Evolutionary conservation across 2,113 vertebrate species (phyloP), one percentile per base, ranked within the genome.

Genomic region (Spea bombifrons): DNA sequence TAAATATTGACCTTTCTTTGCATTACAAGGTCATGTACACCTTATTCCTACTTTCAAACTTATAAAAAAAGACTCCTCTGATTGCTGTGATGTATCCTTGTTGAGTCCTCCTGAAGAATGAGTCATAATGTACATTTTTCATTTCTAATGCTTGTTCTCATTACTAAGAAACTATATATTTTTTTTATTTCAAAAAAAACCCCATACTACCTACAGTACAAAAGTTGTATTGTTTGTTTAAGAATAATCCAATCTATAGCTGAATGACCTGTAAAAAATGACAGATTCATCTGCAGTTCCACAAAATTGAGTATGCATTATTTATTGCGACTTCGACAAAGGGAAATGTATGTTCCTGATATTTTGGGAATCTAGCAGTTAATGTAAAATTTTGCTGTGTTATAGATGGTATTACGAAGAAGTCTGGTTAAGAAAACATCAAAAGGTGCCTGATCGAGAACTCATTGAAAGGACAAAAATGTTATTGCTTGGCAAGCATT

Each of bases 241-340:
- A 67, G 67, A 77, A 77, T 77, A 77, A 77, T 70, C 75, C 75
- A 77, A 77, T 77, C 63, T 70, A 71, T 70, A 63, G 44, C 52
- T 70, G 69, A 77, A 77, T 77, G 75, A 77, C 75, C 75, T 77
- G 66, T 50, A 77, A 70, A 70, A 70, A 77, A 77, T 70, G 66
- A 69, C 66, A 44, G 68, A 55, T 53, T 70, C 66, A 63, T 63
- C 45, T 59, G 63, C 45, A 59, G 53, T 77, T 77, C 66, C 48
- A 70, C 45, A 55, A 77, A 77, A 77, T 77, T 70, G 75, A 77
- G 75, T 70, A 77, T 77, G 66, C 75, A 77, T 77, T 77, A 77
- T 77, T 77, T 77, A 77, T 77, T 69, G 70, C 61, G 75, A 30
- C 75, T 77, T 69, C 55, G 48, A 70, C 67, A 49, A 49, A 77